Evolutionary conservation across 2,797 vertebrate genomes (phyloP), one percentile per base, ranked within the genome.

Genomic region (Perodicticus potto): DNA sequence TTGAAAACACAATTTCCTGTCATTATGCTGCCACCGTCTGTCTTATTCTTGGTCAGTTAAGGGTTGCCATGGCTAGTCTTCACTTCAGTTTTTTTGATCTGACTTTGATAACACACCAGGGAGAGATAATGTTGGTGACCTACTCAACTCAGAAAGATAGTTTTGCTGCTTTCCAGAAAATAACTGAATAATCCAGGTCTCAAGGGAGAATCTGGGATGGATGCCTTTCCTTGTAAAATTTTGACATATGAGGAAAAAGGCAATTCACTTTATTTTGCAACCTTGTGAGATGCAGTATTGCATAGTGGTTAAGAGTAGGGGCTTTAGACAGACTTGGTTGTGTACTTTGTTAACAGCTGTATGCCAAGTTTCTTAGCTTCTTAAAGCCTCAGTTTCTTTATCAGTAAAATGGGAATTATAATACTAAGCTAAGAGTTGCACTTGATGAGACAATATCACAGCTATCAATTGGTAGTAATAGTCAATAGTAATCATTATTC

Each of bases 171-270:
- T 70, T 29, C 27, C 53, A 86, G n/a, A 3, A 37, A 78, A 86
- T 57, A 69, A 57, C 23, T n/a, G 61, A 86, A 43, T 8, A 74
- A 70, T 45, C 61, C 32, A 86, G 22, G 7, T 83, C 12, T 67
- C 57, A 78, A 1, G 55, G 82, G 45, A 88, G 63, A 80, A 74
- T 74, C 84, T 81, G 32, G 27, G 22, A 5, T 90, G 49, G 67
- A 55, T 91, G 40, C 85, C 34, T 77, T 63, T 96, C 69, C 43
- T 95, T 85, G 55, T 53, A 17, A 78, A 69, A 73, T 93, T 91
- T 88, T 95, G 77, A 69, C 12, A 37, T 27, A 45, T 37, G 23
- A 49, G 40, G 55, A 57, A 57, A 70, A 81, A 89, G 32, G 7
- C 22, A 69, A 37, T 76, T 80, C 4, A 80, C 10, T n/a, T 81